Evolutionary conservation across 2,797 vertebrate species (phyloP).

Genomic region (Halcyon smyrnensis): DNA sequence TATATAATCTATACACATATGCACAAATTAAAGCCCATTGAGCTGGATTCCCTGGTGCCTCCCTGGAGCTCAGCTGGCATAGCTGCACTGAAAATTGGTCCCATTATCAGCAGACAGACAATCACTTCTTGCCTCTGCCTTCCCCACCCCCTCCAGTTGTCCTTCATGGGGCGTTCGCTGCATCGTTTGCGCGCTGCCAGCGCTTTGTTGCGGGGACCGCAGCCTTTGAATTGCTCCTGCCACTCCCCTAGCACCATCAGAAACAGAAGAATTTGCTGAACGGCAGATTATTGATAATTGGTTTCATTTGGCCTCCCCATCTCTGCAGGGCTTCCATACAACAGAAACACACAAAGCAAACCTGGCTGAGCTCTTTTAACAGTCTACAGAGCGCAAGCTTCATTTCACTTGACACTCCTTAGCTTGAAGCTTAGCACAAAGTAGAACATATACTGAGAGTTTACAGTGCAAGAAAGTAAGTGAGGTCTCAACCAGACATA

Average conservation of each 20-base stretch:
- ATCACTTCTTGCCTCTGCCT: constrained; percentile 36
- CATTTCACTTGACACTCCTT: neutral
- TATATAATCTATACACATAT: neutral
- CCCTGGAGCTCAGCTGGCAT: constrained; percentile 60
- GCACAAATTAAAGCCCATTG: constrained; percentile 53
- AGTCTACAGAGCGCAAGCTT: neutral
- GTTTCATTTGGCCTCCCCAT: neutral
- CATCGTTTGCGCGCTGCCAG: neutral
- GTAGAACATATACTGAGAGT: neutral
- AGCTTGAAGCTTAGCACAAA: neutral
- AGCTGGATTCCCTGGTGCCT: constrained; percentile 44
- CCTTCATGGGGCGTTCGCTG: neutral
- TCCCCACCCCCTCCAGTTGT: neutral
- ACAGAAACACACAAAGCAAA: neutral
- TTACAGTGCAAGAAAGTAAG: neutral
- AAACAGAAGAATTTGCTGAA: constrained; percentile 38
- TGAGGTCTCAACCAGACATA: neutral
- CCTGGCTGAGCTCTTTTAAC: neutral
- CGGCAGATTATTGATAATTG: neutral
- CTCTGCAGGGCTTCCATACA: neutral
- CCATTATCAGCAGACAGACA: constrained; percentile 39
- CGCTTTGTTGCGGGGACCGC: neutral
- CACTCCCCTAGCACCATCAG: neutral
- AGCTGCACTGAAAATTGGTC: constrained; percentile 57
- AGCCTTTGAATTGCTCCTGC: neutral